Conservation (phyloP, 2,888 invertebrate genomes). For the Myopa tessellatipennis region DNA sequence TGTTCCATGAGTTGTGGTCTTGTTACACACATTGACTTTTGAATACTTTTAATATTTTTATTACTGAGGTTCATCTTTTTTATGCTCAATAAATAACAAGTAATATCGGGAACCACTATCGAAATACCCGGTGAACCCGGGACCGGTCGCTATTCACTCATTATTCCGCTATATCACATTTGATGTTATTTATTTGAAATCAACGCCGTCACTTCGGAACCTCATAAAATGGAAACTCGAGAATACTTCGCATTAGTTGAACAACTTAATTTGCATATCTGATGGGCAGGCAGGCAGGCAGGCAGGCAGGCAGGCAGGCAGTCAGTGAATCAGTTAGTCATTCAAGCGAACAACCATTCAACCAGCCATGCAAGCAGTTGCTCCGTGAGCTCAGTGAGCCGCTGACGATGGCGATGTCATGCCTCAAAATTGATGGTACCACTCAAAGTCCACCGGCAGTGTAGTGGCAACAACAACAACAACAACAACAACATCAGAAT, state of each 20-base stretch:
- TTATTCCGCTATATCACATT: neutral
- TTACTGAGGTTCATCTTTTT: no score
- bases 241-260: conserved; percentile 27
- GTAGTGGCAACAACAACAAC: neutral
- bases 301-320: conserved; percentile 6
- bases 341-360: conserved; percentile 15
- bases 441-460: neutral
- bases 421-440: conserved; percentile 21
- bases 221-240: conserved; percentile 34
- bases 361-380: conserved; percentile 1
- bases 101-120: no score
- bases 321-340: conserved; percentile 14
- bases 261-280: conserved; percentile 40
- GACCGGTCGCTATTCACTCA: neutral
- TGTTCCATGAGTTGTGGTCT: no score
- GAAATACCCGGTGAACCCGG: neutral
- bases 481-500: neutral
- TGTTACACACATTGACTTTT: no score
- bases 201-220: conserved; percentile 30
- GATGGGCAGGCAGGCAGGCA: conserved; percentile 13
- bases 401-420: conserved; percentile 23
- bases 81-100: no score
- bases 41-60: no score
- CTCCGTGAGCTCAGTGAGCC: no score
- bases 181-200: conserved; percentile 37